Evolutionary conservation across 2,888 invertebrate species (phyloP).

Genomic region (Lacanobia wlatinum): DNA sequence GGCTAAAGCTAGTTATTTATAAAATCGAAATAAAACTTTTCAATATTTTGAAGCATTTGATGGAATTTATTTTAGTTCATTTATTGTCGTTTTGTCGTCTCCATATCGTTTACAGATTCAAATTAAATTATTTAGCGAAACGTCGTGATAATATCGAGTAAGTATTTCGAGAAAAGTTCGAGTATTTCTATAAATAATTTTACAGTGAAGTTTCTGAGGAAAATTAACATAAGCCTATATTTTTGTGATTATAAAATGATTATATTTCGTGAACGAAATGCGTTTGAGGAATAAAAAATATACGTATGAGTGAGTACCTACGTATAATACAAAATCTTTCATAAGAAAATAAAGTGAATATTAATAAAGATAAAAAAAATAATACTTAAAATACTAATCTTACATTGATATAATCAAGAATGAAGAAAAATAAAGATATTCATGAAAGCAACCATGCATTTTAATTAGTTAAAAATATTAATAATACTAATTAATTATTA

Average conservation of each 20-base stretch:
- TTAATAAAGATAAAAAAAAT: constrained; percentile 2
- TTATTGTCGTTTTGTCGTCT: too few species aligned
- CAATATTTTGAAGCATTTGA: too few species aligned
- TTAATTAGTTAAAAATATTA: background rate
- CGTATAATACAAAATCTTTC: background rate
- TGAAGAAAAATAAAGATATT: background rate
- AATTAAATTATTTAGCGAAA: too few species aligned
- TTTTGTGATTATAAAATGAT: background rate
- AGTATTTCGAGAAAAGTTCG: background rate
- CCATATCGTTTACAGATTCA: too few species aligned
- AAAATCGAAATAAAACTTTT: too few species aligned
- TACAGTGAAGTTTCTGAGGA: background rate
- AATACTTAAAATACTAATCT: background rate
- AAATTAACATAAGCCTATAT: background rate
- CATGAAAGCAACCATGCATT: background rate
- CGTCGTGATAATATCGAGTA: too few species aligned
- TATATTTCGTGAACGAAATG: background rate
- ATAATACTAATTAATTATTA: background rate
- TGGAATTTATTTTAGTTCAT: too few species aligned
- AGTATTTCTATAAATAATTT: background rate
- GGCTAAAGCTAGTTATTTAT: too few species aligned
- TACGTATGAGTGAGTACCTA: background rate
- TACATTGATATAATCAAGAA: background rate
- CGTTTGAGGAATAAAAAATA: background rate
- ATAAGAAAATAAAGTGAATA: background rate